phyloP scores from a whole-genome alignment of 1,140 invertebrate genomes.

The Streblospio benedicti region DNA sequence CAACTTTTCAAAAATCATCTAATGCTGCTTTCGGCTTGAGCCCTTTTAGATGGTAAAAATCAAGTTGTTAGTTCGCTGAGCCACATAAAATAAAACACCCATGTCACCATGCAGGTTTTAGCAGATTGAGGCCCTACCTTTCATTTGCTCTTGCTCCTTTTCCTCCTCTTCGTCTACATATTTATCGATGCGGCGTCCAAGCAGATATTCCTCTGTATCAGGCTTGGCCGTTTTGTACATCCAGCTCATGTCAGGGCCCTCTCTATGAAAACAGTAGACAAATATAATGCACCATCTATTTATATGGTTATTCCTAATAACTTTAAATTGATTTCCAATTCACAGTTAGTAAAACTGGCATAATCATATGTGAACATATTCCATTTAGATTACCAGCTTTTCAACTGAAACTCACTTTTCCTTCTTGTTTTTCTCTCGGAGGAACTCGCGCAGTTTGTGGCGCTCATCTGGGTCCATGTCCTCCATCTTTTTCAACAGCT shows the following conservation, averaged over 20 bases:
- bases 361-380: background rate
- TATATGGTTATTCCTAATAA: background rate
- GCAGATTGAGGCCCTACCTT: background rate
- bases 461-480: background rate
- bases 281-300: too few species aligned
- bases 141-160: slow-evolving; percentile 50
- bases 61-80: too few species aligned
- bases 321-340: background rate
- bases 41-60: too few species aligned
- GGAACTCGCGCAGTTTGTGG: background rate
- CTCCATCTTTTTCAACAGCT: slow-evolving; percentile 5
- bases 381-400: background rate
- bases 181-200: slow-evolving; percentile 80
- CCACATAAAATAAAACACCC: too few species aligned
- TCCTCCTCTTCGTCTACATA: slow-evolving; percentile 62
- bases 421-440: slow-evolving; percentile 3
- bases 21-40: too few species aligned
- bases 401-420: background rate
- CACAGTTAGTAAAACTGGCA: background rate
- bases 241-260: slow-evolving; percentile 63
- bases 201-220: slow-evolving; percentile 78
- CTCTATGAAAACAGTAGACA: slow-evolving; percentile 24
- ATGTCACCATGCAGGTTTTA: background rate
- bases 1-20: too few species aligned
- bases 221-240: slow-evolving; percentile 80